Base-by-base conservation (phyloP, 2,888 invertebrate genomes). In the Drosophila quasianomalipes region DNA sequence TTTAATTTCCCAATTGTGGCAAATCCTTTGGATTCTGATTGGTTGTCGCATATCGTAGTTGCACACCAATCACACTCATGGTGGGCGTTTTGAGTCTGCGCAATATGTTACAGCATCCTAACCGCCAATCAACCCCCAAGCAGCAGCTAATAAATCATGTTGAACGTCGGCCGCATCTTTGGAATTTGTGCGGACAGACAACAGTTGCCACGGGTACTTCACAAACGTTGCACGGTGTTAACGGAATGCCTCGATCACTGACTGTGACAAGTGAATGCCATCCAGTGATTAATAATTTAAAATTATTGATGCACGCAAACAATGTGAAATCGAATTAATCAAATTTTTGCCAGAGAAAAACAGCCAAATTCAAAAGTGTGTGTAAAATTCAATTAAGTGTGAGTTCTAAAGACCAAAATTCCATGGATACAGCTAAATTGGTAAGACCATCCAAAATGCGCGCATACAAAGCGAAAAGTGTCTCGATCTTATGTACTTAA, bases 341-440 rank as follows among this genome's bases (percentile, higher is more conserved):
- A 75, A 76, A 72, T 70, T 63, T 65, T 57, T 44, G 47, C 51
- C 66, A 73, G 31, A 19, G 54, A 65, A 72, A 66, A 55, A 62
- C 44, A 60, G 70, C 16, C 72, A 79, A 84, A 68, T 76, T 84
- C 70, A 81, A 76, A 28, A 63, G 77, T 74, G 63, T 70, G 59
- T 57, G 22, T 44, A 47, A 70, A 58, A 47, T 54, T 67, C 19
- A 58, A 22, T 55, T 31, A 59, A 79, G 63, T 70, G 65, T 33
- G 26, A 74, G 64, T 62, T 76, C 41, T 35, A 65, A 59, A 69
- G n/a, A 64, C 51, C 54, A 72, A 75, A 59, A 74, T 52, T 60
- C 67, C 64, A 90, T 91, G 89, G 91, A 91, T 82, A 91, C 90
- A 53, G 81, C 85, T 26, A 91, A 91, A 73, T 71, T 92, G 90